Evolutionary conservation across 2,797 vertebrate species (phyloP).

Genomic region (Allobates femoralis): DNA sequence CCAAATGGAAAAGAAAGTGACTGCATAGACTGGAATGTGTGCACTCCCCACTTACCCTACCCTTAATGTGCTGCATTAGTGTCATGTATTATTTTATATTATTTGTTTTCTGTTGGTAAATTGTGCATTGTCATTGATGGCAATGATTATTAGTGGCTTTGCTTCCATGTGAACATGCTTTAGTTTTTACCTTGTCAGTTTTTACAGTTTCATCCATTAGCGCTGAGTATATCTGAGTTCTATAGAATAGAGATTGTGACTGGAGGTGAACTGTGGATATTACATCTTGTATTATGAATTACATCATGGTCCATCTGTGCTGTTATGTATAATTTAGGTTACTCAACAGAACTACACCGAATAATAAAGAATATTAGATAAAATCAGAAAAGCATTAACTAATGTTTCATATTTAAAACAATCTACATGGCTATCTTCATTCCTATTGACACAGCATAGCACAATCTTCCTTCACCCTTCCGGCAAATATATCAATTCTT

Average conservation of each 20-base stretch:
- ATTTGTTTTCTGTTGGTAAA: not conserved
- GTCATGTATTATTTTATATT: not conserved
- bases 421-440: not conserved
- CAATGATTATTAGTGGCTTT: not conserved
- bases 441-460: not conserved
- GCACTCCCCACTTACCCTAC: no score
- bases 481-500: not conserved
- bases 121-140: not conserved
- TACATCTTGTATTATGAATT: not conserved
- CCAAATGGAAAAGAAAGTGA: no score
- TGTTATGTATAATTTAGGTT: not conserved
- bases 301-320: no score
- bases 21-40: no score
- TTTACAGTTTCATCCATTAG: not conserved
- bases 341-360: not conserved
- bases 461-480: not conserved
- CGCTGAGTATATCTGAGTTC: not conserved
- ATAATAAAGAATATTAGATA: not conserved
- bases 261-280: not conserved
- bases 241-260: not conserved
- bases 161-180: not conserved
- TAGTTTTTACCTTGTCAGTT: not conserved
- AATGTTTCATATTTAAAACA: no score
- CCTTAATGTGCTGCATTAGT: not conserved
- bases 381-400: no score